Percentiles rank a stretch among this genome's conserved stretches.
Evolutionary conservation across 2,888 invertebrate genomes (phyloP).

Genomic region (Sphecodes monilicornis): DNA sequence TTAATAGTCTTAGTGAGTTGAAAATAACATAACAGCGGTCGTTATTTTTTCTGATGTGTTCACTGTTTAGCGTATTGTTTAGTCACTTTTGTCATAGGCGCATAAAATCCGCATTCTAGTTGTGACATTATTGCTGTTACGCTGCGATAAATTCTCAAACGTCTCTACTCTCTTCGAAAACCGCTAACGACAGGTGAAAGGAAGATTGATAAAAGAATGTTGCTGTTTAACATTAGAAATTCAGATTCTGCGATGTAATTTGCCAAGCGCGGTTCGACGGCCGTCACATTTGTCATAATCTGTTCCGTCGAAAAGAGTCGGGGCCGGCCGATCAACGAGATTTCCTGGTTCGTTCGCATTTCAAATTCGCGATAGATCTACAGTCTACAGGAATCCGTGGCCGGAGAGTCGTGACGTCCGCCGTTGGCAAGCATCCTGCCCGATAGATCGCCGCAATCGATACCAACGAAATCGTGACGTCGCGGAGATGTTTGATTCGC

Average conservation of each 20-base stretch:
- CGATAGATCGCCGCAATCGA: conserved; percentile 53
- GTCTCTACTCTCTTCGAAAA: neutral
- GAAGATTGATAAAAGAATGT: neutral
- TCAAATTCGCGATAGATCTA: conserved; percentile 54
- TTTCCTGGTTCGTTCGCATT: conserved; percentile 30
- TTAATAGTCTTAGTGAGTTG: neutral
- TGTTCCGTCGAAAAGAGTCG: neutral
- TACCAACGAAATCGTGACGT: conserved; percentile 58
- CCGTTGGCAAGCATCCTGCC: conserved; percentile 48
- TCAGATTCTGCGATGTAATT: conserved; percentile 1
- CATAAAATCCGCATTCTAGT: neutral
- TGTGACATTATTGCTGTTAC: neutral
- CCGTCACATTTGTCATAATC: conserved; percentile 47
- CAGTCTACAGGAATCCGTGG: conserved; percentile 41
- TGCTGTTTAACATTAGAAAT: neutral
- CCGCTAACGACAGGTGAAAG: neutral
- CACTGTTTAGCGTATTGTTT: neutral
- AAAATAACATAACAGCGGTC: neutral
- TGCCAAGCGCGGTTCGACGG: neutral
- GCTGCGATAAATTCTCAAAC: neutral
- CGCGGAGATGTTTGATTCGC: conserved; percentile 46
- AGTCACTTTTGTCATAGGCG: neutral
- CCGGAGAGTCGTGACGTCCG: conserved; percentile 47
- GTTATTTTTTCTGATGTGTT: neutral
- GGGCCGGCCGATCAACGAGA: conserved; percentile 25